Evolutionary conservation across 2,113 vertebrate genomes (phyloP), one percentile per base, ranked within the genome.

Genomic region (Reinhardtius hippoglossoides): DNA sequence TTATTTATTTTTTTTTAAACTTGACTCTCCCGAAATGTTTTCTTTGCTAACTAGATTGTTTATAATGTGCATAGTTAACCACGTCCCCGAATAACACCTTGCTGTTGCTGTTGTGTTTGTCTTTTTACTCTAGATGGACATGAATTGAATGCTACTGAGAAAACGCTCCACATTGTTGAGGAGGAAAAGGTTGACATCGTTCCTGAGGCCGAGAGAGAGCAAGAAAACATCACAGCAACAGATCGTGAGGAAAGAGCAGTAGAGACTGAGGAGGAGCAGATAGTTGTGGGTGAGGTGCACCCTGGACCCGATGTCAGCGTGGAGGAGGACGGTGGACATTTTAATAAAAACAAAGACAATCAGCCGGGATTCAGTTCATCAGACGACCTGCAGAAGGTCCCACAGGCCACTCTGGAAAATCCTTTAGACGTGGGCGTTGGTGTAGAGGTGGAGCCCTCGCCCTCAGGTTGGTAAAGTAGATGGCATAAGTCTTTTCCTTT

Each of bases 281-380:
- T 21, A 0, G 16, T 31, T 54, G 52, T 76, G 52, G 84, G 85
- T 9, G 72, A 86, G 21, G 12, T 56, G 5, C 61, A 69, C 26
- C n/a, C 46, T 0, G 60, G 44, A 66, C 62, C 88, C 18, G 90
- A 94, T 1, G 35, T 90, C 20, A 87, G 64, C 2, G 54, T 91
- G 44, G 86, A 90, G 23, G 91, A 94, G 48, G 93, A 94, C 46
- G 71, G 78, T 0, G 91, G 92, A 24, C 91, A 92, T 74, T 93
- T 93, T 21, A 93, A 92, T 72, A 87, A 84, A 83, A 95, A 94
- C 65, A 80, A 94, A 88, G 91, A 94, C 66, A 80, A 89, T 74
- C 91, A 81, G 48, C 82, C 65, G 0, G 77, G 37, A 55, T 88
- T 93, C 16, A 74, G 88, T 13, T 55, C 76, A 20, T 24, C 82